phyloP scores from a whole-genome alignment of 2,113 vertebrate species.

The Tauraco erythrolophus region DNA sequence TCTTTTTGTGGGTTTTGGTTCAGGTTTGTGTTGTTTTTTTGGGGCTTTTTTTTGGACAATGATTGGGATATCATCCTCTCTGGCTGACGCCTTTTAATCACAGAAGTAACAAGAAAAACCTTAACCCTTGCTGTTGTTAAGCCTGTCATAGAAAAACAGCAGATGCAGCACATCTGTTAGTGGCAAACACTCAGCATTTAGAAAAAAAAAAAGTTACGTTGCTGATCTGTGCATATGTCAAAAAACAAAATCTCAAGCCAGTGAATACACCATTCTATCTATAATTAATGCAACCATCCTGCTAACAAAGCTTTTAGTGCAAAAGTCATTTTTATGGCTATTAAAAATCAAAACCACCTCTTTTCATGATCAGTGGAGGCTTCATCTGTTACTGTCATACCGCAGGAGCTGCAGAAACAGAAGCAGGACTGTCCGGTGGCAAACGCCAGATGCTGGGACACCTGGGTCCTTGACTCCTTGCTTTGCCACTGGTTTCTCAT shows the following conservation, averaged over 20 bases:
- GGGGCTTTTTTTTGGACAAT: neutral
- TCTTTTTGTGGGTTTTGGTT: neutral
- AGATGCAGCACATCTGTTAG: conserved; percentile 1
- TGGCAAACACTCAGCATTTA: neutral
- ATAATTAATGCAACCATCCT: neutral
- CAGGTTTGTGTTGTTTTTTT: neutral
- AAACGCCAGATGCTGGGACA: neutral
- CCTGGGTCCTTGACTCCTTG: neutral
- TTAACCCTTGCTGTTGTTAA: neutral
- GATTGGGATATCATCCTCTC: neutral
- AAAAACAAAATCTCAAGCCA: neutral
- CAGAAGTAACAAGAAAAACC: neutral
- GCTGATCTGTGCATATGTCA: neutral
- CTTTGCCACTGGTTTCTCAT: neutral
- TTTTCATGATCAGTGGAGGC: neutral
- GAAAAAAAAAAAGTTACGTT: neutral
- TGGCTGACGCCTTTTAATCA: neutral
- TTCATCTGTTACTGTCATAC: neutral
- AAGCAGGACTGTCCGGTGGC: neutral
- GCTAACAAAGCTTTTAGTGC: neutral
- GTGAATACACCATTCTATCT: neutral
- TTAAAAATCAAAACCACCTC: neutral
- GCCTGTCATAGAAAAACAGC: neutral
- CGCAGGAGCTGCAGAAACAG: neutral
- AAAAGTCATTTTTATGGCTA: neutral